Percentiles rank a stretch among this genome's conserved stretches.
These are phyloP conservation scores for Cheilosia pagana DNA, from an alignment of 2,888 invertebrate genomes.

Conservation along the genomic window DNA sequence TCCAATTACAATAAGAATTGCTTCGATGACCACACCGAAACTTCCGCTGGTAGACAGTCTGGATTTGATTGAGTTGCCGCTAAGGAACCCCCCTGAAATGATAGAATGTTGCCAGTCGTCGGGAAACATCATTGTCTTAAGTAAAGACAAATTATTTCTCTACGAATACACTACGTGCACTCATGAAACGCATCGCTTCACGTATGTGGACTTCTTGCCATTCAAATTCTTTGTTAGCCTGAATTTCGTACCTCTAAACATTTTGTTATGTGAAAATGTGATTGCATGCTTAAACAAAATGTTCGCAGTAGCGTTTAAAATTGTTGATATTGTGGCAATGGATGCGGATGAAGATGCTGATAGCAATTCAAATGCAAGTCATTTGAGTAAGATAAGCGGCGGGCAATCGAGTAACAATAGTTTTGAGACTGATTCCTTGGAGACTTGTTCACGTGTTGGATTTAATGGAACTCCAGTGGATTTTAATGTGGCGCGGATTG, in stretches of 20 bases:
- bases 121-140: slow-evolving; percentile 81
- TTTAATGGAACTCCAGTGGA: slow-evolving; percentile 80
- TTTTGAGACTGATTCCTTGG: slow-evolving; percentile 81
- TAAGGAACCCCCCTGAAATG: slow-evolving; percentile 85
- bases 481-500: slow-evolving; percentile 82
- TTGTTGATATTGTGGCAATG: slow-evolving; percentile 81
- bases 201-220: slow-evolving; percentile 89
- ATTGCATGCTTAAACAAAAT: slow-evolving; percentile 86
- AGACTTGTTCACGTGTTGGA: slow-evolving; percentile 79
- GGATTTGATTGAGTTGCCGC: slow-evolving; percentile 90
- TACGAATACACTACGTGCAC: slow-evolving; percentile 87
- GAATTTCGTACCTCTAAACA: slow-evolving; percentile 86
- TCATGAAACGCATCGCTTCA: slow-evolving; percentile 87
- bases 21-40: slow-evolving; percentile 90
- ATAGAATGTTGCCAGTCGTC: slow-evolving; percentile 87
- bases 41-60: slow-evolving; percentile 86
- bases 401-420: slow-evolving; percentile 80
- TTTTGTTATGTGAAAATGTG: slow-evolving; percentile 88
- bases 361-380: slow-evolving; percentile 78
- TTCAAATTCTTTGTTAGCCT: slow-evolving; percentile 87
- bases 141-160: slow-evolving; percentile 82
- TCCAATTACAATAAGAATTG: slow-evolving; percentile 86
- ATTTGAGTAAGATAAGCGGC: slow-evolving; percentile 78
- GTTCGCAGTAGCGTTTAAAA: slow-evolving; percentile 87
- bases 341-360: slow-evolving; percentile 78